These are phyloP conservation scores for Centruroides vittatus DNA, from an alignment of 1,140 invertebrate genomes.

Conservation along the genomic window DNA sequence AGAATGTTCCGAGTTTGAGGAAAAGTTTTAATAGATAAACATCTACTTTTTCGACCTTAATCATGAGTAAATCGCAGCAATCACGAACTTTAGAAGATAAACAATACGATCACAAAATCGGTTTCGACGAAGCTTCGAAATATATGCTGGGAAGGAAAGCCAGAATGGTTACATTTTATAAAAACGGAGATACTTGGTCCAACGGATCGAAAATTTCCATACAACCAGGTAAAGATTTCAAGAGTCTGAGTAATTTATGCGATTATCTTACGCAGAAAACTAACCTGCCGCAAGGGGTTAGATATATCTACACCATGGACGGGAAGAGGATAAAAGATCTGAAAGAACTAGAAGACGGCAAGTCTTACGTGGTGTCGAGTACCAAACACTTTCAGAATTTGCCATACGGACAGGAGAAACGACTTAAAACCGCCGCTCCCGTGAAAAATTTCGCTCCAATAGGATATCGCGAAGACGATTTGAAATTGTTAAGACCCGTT, in stretches of 20 bases:
- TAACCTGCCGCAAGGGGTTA: conserved; percentile 27
- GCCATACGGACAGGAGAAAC: not conserved
- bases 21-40: too few species aligned
- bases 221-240: conserved; percentile 68
- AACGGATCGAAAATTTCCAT: conserved; percentile 77
- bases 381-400: conserved; percentile 63
- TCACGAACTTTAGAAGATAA: too few species aligned
- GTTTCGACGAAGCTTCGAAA: too few species aligned
- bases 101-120: too few species aligned
- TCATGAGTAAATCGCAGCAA: too few species aligned
- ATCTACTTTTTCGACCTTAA: too few species aligned
- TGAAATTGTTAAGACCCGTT: conserved; percentile 15
- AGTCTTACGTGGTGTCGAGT: conserved; percentile 79
- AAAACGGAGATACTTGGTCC: conserved; percentile 84
- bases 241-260: conserved; percentile 64
- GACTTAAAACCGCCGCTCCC: conserved; percentile 3
- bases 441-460: not conserved
- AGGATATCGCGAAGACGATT: conserved; percentile 10
- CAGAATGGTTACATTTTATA: conserved; percentile 67
- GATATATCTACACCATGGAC: conserved; percentile 77
- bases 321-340: conserved; percentile 64
- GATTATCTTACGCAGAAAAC: conserved; percentile 38
- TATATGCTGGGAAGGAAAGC: conserved; percentile 35
- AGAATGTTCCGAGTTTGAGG: too few species aligned
- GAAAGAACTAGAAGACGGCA: conserved; percentile 73